Base-by-base conservation (phyloP, 2,797 vertebrate genomes). In the Mus minutoides region DNA sequence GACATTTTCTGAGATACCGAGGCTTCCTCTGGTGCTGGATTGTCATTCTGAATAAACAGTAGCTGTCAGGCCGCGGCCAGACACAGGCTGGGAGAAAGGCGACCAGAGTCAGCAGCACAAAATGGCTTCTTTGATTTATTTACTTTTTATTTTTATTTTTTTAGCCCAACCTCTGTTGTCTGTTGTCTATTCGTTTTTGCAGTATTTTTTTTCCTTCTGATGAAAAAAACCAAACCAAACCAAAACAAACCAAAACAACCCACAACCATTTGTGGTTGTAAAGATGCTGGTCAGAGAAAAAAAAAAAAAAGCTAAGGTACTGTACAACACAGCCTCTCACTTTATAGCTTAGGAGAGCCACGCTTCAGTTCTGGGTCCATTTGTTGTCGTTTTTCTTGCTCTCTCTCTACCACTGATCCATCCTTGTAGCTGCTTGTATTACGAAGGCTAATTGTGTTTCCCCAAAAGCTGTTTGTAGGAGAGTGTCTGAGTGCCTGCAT, bases 11-110 rank as follows among this genome's bases (percentile, higher is more conserved):
- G 64, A 52, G 92, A 64, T 60, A 26, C 40, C 13, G 46, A 92
- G 69, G 46, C 6, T 88, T 77, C 88, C 79, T 8, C 16, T 29
- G 91, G 60, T 24, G 73, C 80, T 64, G 60, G 37, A 19, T 75
- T 75, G 84, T 82, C 64, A 11, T 84, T 95, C 71, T 88, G 88
- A 95, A 93, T 62, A 40, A 95, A 82, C 29, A 85, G 71, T 87
- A 67, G 46, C 52, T 69, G 67, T 84, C 60, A 54, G 19, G 46
- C 46, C 0, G 22, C 58, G 14, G 76, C 52, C 77, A 56, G 34
- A 78, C 6, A 9, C 8, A 12, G 2, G 31, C 11, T 34, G 3
- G 29, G 40, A 64, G 71, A n/a, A 49, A 83, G 24, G 52, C 1
- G 4, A 14, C 69, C 64, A 12, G 64, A 46, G 90, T 73, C 80